These are phyloP conservation scores for Nomada fucata DNA, from an alignment of 2,888 invertebrate species.

Conservation along the genomic window DNA sequence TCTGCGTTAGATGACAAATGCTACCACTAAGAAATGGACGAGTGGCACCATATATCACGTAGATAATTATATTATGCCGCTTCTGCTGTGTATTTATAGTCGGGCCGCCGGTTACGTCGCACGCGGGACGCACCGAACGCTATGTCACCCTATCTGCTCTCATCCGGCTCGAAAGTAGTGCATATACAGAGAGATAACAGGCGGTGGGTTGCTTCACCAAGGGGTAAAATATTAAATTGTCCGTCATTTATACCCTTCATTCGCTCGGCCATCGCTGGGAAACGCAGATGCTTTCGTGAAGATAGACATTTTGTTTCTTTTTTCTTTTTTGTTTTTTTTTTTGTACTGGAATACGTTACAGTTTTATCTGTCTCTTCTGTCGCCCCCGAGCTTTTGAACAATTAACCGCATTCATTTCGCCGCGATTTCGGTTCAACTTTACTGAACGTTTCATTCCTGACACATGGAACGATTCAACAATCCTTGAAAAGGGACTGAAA, in stretches of 20 bases:
- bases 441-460: neutral
- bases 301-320: conserved; percentile 27
- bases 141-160: conserved; percentile 64
- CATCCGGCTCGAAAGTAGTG: conserved; percentile 54
- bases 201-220: conserved; percentile 45
- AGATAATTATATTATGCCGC: conserved; percentile 82
- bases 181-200: conserved; percentile 61
- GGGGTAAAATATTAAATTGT: conserved; percentile 71
- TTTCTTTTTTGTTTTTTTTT: neutral
- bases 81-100: conserved; percentile 75
- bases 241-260: conserved; percentile 66
- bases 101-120: conserved; percentile 31
- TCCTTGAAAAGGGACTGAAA: neutral
- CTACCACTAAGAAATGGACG: conserved; percentile 73
- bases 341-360: conserved; percentile 18
- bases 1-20: conserved; percentile 75
- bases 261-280: conserved; percentile 41
- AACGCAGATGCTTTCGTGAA: conserved; percentile 50
- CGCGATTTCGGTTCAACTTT: neutral
- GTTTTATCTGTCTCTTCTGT: conserved; percentile 40
- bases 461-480: conserved; percentile 4
- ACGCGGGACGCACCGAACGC: conserved; percentile 52
- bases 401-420: conserved; percentile 52
- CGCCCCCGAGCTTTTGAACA: conserved; percentile 28
- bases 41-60: conserved; percentile 79